Conservation (phyloP, 2,797 vertebrate species). For the Sternotherus odoratus region DNA sequence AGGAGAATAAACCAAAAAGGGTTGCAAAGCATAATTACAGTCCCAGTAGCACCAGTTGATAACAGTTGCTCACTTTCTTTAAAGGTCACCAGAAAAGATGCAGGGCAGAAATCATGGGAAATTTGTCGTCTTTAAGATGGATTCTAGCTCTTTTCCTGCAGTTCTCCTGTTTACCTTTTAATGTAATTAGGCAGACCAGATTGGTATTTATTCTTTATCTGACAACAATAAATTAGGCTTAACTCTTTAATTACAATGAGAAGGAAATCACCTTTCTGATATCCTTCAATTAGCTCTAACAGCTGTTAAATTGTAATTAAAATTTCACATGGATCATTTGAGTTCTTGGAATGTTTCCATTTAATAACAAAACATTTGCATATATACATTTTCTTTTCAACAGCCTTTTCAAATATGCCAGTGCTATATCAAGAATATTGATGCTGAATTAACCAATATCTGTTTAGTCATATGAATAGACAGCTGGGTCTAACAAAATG, state of each 20-base stretch:
- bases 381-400: slow-evolving; percentile 78
- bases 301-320: slow-evolving; percentile 88
- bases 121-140: background rate
- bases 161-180: slow-evolving; percentile 78
- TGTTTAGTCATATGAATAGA: slow-evolving; percentile 64
- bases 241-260: slow-evolving; percentile 86
- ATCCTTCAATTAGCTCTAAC: slow-evolving; percentile 84
- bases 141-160: slow-evolving; percentile 47
- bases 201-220: slow-evolving; percentile 83
- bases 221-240: slow-evolving; percentile 84
- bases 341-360: slow-evolving; percentile 83
- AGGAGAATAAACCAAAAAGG: slow-evolving; percentile 63
- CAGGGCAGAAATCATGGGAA: background rate
- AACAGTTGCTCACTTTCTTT: slow-evolving; percentile 49
- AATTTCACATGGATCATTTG: slow-evolving; percentile 85
- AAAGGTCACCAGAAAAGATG: slow-evolving; percentile 45
- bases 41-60: slow-evolving; percentile 9
- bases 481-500: slow-evolving; percentile 69
- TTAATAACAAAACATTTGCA: slow-evolving; percentile 83
- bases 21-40: slow-evolving; percentile 18
- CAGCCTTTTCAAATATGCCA: slow-evolving; percentile 75
- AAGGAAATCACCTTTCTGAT: slow-evolving; percentile 83
- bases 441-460: slow-evolving; percentile 67
- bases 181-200: slow-evolving; percentile 77
- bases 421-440: slow-evolving; percentile 62